Base-by-base conservation (phyloP, 1,140 invertebrate species). In the Hypothenemus hampei region DNA sequence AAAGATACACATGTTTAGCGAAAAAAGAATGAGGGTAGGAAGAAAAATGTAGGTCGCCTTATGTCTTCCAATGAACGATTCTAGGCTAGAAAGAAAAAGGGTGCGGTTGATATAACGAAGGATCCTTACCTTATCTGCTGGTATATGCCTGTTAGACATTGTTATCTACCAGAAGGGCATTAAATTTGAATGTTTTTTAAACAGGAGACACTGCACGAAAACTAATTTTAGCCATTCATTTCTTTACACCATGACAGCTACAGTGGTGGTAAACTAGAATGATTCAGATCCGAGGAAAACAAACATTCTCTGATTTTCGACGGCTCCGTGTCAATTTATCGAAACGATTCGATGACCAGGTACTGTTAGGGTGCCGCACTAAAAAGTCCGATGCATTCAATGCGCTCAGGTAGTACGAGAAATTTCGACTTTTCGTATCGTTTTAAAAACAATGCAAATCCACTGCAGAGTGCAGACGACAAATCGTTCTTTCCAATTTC, bases 41-140 rank as follows among this genome's bases (percentile, higher is more conserved):
- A n/a, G n/a, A n/a, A 52, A 52, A 60, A 60, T 60, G 39, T 60
- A 60, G 58, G 58, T 60, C 58, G 58, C 58, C 48, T 51, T 57
- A 52, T 51, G 54, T 57, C 48, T 55, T 60, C 53, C 50, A 55
- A 51, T 44, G 41, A 53, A 22, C 37, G 58, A n/a, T 21, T 43
- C 50, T 43, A 54, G 41, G 33, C 35, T 49, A 57, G 46, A 57
- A 48, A 46, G 43, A 44, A 57, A 51, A 60, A 57, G 58, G 58
- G 58, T 60, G 58, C 58, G 58, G 58, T 60, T 60, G 48, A 15
- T 47, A 33, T 49, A 22, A 4, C 13, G 15, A 31, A 20, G 8
- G 21, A 20, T 51, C 6, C 55, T 60, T 45, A 60, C 58, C 58
- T 60, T 60, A 35, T 60, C 58, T 26, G 58, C 58, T n/a, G 58